Evolutionary conservation across 2,888 invertebrate genomes (phyloP).

Genomic region (Drosophila meridionalis): DNA sequence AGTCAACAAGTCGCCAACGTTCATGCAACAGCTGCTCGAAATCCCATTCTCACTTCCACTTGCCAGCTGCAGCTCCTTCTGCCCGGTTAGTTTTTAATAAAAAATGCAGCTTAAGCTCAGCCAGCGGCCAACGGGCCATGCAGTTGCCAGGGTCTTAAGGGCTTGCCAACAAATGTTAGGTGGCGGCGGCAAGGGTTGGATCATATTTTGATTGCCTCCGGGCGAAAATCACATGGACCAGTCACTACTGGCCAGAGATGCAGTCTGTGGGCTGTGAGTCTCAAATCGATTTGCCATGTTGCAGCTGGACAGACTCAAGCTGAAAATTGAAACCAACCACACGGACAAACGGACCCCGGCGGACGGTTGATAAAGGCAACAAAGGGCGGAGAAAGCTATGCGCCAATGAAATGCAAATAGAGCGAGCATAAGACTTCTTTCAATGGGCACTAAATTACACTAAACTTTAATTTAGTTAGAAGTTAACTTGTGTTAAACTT

Average conservation of each 20-base stretch:
- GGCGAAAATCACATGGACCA: constrained; percentile 31
- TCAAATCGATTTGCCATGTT: constrained; percentile 16
- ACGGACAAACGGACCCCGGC: not conserved
- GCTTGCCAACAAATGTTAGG: not conserved
- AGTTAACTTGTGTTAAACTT: not conserved
- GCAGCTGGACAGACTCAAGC: constrained; percentile 30
- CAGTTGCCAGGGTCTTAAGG: constrained; percentile 22
- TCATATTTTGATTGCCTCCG: constrained; percentile 64
- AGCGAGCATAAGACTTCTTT: too few species aligned
- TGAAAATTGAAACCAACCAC: constrained; percentile 31
- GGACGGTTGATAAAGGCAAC: not conserved
- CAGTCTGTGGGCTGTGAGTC: not conserved
- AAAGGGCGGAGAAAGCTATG: not conserved
- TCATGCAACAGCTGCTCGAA: constrained; percentile 67
- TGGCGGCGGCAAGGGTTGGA: constrained; percentile 1
- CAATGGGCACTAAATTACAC: not conserved
- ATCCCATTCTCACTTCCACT: not conserved
- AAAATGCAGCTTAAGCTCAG: constrained; percentile 47
- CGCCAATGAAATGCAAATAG: constrained; percentile 2
- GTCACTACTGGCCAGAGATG: not conserved
- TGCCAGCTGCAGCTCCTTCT: not conserved
- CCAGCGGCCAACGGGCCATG: not conserved
- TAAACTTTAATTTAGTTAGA: not conserved
- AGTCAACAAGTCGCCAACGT: constrained; percentile 42
- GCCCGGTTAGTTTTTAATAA: constrained; percentile 37